Percentiles rank a stretch among this genome's conserved stretches.
phyloP scores from a whole-genome alignment of 2,888 invertebrate genomes.

The Lepidocyrtoides sp. region DNA sequence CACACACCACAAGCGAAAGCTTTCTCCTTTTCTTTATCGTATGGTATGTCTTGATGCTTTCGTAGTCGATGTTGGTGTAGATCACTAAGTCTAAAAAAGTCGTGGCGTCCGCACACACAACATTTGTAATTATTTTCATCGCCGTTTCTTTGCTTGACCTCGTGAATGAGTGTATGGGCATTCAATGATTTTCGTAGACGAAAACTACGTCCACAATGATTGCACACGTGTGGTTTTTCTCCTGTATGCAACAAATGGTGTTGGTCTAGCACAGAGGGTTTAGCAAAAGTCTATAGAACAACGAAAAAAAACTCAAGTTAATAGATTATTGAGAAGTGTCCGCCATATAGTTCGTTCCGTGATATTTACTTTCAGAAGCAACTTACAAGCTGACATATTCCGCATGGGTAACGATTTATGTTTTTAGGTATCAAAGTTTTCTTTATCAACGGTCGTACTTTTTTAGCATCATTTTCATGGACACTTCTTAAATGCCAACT shows the following conservation, averaged over 20 bases:
- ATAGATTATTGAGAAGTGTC: too few species aligned
- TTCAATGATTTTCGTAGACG: not conserved
- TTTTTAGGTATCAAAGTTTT: too few species aligned
- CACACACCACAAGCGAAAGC: conserved; percentile 71
- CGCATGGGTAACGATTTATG: not conserved
- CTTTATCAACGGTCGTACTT: not conserved
- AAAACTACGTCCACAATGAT: conserved; percentile 7
- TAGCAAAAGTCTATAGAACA: conserved; percentile 6
- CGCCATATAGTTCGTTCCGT: too few species aligned
- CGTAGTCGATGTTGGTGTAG: conserved; percentile 23
- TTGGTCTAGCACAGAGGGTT: not conserved
- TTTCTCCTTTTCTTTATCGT: conserved; percentile 19
- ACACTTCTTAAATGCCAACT: not conserved
- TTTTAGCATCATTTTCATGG: not conserved
- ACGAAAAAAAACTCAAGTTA: too few species aligned
- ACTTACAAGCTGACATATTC: not conserved
- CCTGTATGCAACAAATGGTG: conserved; percentile 55
- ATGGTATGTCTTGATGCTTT: conserved; percentile 19
- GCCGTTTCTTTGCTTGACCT: not conserved
- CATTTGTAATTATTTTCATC: conserved; percentile 20
- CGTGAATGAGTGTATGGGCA: not conserved
- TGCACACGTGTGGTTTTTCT: conserved; percentile 46
- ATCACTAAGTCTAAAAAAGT: not conserved
- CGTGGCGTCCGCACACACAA: conserved; percentile 10
- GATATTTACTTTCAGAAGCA: too few species aligned